A percentile compares a stretch with the other conserved stretches of the same genome.
Conservation (phyloP, 2,797 vertebrate genomes). For the Peromyscus aztecus region DNA sequence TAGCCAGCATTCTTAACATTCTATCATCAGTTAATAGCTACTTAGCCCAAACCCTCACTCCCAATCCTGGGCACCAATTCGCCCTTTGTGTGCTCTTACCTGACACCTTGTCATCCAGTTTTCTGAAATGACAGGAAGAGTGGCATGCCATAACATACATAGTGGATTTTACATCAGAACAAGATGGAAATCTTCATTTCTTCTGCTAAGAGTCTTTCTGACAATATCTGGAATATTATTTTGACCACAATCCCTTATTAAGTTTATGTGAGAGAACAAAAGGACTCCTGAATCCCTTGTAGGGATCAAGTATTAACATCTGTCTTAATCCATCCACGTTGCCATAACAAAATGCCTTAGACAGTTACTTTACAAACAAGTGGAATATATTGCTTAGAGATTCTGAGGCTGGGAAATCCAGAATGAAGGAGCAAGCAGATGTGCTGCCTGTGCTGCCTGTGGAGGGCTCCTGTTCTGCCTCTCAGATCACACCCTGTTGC, state of each 20-base stretch:
- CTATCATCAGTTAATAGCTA: background rate
- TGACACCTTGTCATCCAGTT: background rate
- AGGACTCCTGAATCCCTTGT: background rate
- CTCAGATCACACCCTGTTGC: background rate
- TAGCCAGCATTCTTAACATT: background rate
- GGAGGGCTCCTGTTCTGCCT: background rate
- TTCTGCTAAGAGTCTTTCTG: slow-evolving; percentile 14
- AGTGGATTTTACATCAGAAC: background rate
- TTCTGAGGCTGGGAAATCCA: background rate
- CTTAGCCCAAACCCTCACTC: background rate
- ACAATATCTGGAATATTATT: background rate
- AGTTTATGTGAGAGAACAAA: background rate
- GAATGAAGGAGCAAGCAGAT: background rate
- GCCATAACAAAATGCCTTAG: background rate
- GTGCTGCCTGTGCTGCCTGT: background rate
- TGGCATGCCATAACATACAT: background rate
- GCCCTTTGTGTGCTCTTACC: background rate
- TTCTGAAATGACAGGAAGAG: slow-evolving; percentile 7
- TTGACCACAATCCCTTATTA: background rate
- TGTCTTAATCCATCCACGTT: background rate
- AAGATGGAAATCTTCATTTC: background rate
- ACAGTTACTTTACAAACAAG: background rate
- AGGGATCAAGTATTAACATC: background rate
- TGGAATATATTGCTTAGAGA: background rate
- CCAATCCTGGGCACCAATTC: background rate